Percentiles rank a stretch among this genome's conserved stretches.
Evolutionary conservation across 2,888 invertebrate species (phyloP).

Genomic region (Taphrorychus bicolor): DNA sequence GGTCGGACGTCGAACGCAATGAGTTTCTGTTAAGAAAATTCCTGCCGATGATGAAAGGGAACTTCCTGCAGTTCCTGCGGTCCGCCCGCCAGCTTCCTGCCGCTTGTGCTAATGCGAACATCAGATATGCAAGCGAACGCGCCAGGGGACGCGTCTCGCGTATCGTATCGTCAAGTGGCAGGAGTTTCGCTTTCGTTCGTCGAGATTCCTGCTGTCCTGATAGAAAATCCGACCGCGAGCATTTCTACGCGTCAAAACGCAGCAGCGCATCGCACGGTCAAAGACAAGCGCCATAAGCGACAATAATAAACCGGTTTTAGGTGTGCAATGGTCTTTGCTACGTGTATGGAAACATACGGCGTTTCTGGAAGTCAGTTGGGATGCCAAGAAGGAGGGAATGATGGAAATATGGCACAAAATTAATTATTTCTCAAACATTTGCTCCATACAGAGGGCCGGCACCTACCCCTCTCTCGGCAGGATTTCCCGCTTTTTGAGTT

Average conservation of each 20-base stretch:
- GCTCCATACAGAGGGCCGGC: too few relatives aligned
- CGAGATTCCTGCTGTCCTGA: slow-evolving; percentile 25
- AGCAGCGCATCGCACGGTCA: slow-evolving; percentile 31
- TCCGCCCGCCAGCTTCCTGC: too few relatives aligned
- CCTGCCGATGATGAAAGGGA: too few relatives aligned
- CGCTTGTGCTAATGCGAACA: not conserved
- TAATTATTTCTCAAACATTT: too few relatives aligned
- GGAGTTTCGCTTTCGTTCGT: not conserved
- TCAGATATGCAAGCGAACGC: not conserved
- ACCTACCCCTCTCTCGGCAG: too few relatives aligned
- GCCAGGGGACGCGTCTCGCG: not conserved
- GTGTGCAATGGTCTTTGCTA: not conserved
- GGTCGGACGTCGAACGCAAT: too few relatives aligned
- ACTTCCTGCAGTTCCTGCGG: too few relatives aligned
- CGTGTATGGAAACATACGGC: not conserved
- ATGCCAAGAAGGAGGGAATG: not conserved
- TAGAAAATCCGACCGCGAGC: slow-evolving; percentile 24
- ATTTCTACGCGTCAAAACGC: slow-evolving; percentile 29
- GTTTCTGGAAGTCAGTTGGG: not conserved
- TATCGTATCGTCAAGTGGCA: not conserved
- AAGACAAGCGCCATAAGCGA: slow-evolving; percentile 32
- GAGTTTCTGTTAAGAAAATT: too few relatives aligned
- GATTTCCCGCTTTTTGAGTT: too few relatives aligned
- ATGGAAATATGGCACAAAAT: too few relatives aligned
- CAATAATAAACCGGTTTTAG: not conserved